Evolutionary conservation across 2,797 vertebrate species (phyloP).

Genomic region (Brachyrhaphis roseni): DNA sequence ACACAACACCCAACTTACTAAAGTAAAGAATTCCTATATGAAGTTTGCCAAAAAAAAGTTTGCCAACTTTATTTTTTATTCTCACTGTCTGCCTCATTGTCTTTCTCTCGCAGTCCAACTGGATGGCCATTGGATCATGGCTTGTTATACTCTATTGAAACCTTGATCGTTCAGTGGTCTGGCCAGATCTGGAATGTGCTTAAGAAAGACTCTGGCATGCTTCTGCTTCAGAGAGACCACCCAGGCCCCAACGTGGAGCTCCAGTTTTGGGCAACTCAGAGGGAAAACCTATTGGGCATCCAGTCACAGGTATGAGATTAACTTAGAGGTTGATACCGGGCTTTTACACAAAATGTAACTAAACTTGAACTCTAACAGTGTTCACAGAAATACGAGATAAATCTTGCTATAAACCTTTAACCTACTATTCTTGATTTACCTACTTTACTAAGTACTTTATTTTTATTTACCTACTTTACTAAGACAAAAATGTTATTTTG

Average conservation of each 20-base stretch:
- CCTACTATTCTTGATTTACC: neutral
- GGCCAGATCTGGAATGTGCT: constrained; percentile 78
- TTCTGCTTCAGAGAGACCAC: constrained; percentile 73
- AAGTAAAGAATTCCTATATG: neutral
- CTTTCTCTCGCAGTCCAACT: constrained; percentile 62
- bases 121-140: constrained; percentile 70
- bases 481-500: neutral
- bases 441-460: neutral
- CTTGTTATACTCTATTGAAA: constrained; percentile 80
- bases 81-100: constrained; percentile 16
- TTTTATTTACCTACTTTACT: neutral
- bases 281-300: constrained; percentile 80
- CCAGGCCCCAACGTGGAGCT: constrained; percentile 79
- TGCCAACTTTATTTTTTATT: constrained; percentile 18
- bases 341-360: neutral
- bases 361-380: neutral
- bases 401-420: neutral
- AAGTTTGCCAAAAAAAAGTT: neutral
- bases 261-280: constrained; percentile 83
- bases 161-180: constrained; percentile 78
- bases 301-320: constrained; percentile 74
- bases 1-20: neutral
- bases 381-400: neutral
- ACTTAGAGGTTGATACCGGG: neutral
- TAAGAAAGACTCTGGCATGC: constrained; percentile 75